Evolutionary conservation across 2,888 invertebrate species (phyloP).

Genomic region (Lasioglossum leucozonium): DNA sequence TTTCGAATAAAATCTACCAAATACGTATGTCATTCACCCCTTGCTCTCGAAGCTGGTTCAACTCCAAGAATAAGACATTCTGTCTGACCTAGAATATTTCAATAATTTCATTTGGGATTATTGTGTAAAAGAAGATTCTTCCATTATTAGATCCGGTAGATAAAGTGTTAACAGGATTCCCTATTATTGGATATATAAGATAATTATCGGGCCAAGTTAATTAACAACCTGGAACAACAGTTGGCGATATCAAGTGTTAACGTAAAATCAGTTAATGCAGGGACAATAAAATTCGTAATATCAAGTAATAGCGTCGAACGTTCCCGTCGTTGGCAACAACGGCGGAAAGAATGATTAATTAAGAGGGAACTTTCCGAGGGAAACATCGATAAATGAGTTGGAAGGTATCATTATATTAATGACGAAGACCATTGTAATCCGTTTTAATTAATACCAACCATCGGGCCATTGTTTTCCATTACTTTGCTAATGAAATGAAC

Average conservation of each 20-base stretch:
- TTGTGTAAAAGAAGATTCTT: too few relatives aligned
- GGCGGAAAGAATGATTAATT: neutral
- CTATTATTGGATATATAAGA: too few relatives aligned
- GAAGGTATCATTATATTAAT: constrained; percentile 7
- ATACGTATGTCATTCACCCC: too few relatives aligned
- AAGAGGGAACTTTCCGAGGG: neutral
- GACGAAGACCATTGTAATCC: neutral
- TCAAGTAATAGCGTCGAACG: neutral
- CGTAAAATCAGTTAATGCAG: neutral
- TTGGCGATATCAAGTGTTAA: neutral
- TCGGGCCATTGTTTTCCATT: constrained; percentile 3
- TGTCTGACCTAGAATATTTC: too few relatives aligned
- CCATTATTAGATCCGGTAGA: too few relatives aligned
- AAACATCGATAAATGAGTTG: neutral
- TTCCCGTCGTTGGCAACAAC: neutral
- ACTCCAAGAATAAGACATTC: too few relatives aligned
- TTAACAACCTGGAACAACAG: neutral
- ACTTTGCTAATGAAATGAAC: neutral
- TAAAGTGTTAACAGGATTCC: too few relatives aligned
- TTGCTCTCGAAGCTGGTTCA: too few relatives aligned
- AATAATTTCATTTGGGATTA: too few relatives aligned
- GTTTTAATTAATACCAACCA: constrained; percentile 22
- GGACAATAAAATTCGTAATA: neutral
- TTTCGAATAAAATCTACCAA: too few relatives aligned
- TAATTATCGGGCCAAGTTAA: too few relatives aligned